Conservation (phyloP, 2,113 vertebrate genomes). For the Vimba vimba region DNA sequence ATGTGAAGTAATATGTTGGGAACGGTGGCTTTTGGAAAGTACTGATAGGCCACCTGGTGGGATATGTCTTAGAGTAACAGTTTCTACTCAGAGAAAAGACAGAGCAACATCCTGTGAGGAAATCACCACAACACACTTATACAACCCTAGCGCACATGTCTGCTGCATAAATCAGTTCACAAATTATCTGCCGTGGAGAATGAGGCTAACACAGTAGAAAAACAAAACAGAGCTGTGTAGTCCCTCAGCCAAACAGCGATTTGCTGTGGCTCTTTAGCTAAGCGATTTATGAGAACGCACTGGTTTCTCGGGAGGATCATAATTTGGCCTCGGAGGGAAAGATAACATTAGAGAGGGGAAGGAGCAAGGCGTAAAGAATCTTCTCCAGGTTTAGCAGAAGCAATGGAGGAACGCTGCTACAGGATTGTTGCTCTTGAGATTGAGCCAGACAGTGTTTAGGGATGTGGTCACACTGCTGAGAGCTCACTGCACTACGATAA, state of each 20-base stretch:
- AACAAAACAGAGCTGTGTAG: slow-evolving; percentile 66
- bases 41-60: slow-evolving; percentile 40
- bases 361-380: slow-evolving; percentile 63
- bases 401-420: slow-evolving; percentile 66
- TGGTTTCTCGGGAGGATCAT: slow-evolving; percentile 61
- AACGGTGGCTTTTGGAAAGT: slow-evolving; percentile 31
- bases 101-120: slow-evolving; percentile 56
- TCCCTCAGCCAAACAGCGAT: slow-evolving; percentile 64
- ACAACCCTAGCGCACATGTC: slow-evolving; percentile 65
- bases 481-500: slow-evolving; percentile 45
- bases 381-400: slow-evolving; percentile 61
- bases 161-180: slow-evolving; percentile 64
- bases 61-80: slow-evolving; percentile 40
- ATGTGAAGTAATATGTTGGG: slow-evolving; percentile 13
- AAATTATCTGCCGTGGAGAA: slow-evolving; percentile 58
- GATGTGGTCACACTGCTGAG: slow-evolving; percentile 54
- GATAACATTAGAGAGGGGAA: slow-evolving; percentile 49
- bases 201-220: slow-evolving; percentile 62
- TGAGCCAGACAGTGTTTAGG: slow-evolving; percentile 62
- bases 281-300: slow-evolving; percentile 65
- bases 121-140: slow-evolving; percentile 64
- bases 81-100: slow-evolving; percentile 5
- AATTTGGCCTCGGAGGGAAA: slow-evolving; percentile 62
- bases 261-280: slow-evolving; percentile 69
- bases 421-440: slow-evolving; percentile 67